phyloP scores from a whole-genome alignment of 1,140 invertebrate species.

The Brachionus sp. region DNA sequence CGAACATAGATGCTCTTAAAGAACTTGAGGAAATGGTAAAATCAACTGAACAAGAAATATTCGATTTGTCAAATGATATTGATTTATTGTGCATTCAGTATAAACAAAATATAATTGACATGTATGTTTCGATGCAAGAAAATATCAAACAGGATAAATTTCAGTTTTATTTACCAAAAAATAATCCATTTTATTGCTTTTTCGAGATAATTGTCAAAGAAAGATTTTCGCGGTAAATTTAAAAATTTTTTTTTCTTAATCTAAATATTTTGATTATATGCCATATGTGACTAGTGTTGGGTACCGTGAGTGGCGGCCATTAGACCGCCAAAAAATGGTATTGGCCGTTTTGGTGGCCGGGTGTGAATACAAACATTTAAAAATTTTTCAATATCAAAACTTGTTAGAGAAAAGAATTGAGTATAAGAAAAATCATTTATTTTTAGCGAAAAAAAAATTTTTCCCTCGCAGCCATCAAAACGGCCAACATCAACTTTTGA shows the following conservation, averaged over 20 bases:
- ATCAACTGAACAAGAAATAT: not conserved
- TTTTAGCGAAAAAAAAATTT: too few relatives aligned
- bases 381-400: too few relatives aligned
- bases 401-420: too few relatives aligned
- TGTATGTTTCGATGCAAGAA: not conserved
- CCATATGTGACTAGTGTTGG: too few relatives aligned
- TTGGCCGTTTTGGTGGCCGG: too few relatives aligned
- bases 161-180: constrained; percentile 20
- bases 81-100: constrained; percentile 28
- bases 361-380: too few relatives aligned
- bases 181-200: not conserved
- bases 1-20: not conserved
- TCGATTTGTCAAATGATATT: constrained; percentile 23
- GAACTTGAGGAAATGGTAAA: not conserved
- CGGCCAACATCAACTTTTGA: too few relatives aligned
- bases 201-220: not conserved
- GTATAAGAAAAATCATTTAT: too few relatives aligned
- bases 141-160: constrained; percentile 24
- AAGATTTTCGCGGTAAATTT: not conserved
- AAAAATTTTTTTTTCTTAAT: not conserved
- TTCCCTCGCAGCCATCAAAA: too few relatives aligned
- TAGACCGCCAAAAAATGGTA: too few relatives aligned
- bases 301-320: too few relatives aligned
- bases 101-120: constrained; percentile 34
- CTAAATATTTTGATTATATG: too few relatives aligned